Evolutionary conservation across 2,797 vertebrate species (phyloP), one percentile per base, ranked within the genome.

Genomic region (Xenopus petersii): DNA sequence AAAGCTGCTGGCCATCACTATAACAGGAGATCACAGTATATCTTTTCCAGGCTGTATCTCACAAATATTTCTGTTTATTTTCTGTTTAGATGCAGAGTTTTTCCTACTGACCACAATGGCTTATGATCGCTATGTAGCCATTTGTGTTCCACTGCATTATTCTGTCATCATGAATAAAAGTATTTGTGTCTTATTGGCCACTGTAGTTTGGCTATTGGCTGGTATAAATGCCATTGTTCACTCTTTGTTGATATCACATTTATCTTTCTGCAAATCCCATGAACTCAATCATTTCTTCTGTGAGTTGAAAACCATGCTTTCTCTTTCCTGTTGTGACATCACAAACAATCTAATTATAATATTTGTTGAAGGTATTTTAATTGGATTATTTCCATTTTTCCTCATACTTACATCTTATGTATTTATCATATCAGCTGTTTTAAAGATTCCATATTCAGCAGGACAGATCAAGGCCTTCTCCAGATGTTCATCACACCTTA

Each of bases 271-370:
- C 11, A 64, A 64, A 12, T 68, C 65, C 58, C 67, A 75, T 42
- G 6, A 62, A 51, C 68, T 75, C 58, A 68, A 75, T 46, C 74
- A 75, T 69, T 75, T 70, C 13, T 75, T 75, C 42, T 75, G 74
- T 42, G 74, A 75, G 10, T 26, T 75, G 16, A 36, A 60, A 10
- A 10, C 62, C 3, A 24, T 75, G 49, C 21, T 75, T 24, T 49
- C 64, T n/a, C 49, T 75, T 9, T 63, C 74, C 1, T 75, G 67
- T n/a, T 64, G 33, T 30, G 62, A 55, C 17, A 75, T 47, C 54
- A 46, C 17, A 10, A 21, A 15, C 26, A 75, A 51, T 12, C n/a
- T 36, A n/a, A 8, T 12, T 30, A 10, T 61, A 61, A 30, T 61
- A 24, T 26, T 7, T 30, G 17, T 61, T 2, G 24, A 26, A 24